These are phyloP conservation scores for Drosophila murphyi DNA, from an alignment of 1,140 invertebrate species.

Conservation along the genomic window DNA sequence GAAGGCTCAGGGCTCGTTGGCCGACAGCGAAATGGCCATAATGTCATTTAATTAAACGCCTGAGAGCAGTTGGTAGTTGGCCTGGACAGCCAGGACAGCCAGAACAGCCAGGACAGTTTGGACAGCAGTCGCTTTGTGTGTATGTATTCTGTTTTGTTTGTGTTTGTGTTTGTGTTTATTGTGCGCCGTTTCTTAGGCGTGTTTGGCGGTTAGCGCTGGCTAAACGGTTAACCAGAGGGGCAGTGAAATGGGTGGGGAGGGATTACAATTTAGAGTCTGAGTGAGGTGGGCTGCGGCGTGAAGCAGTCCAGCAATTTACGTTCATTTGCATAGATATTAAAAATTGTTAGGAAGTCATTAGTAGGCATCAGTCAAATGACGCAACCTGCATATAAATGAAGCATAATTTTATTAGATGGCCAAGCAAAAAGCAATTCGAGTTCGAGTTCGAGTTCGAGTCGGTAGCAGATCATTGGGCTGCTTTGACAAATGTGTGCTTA, in stretches of 20 bases:
- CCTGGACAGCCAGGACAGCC: neutral
- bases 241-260: neutral
- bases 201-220: slow-evolving; percentile 60
- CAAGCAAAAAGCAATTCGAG: slow-evolving; percentile 30
- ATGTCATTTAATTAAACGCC: slow-evolving; percentile 83
- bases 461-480: slow-evolving; percentile 10
- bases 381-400: slow-evolving; percentile 82
- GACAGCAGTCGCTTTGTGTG: slow-evolving; percentile 5
- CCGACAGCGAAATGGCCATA: slow-evolving; percentile 60
- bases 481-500: slow-evolving; percentile 68
- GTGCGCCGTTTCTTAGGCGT: slow-evolving; percentile 42
- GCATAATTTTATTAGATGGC: slow-evolving; percentile 79
- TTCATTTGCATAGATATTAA: slow-evolving; percentile 83
- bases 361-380: slow-evolving; percentile 82
- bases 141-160: slow-evolving; percentile 23
- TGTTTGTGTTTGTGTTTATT: slow-evolving; percentile 19
- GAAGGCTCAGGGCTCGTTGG: slow-evolving; percentile 25
- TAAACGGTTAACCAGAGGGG: slow-evolving; percentile 77
- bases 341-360: slow-evolving; percentile 83
- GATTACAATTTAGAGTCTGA: neutral
- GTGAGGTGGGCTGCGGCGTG: slow-evolving; percentile 18
- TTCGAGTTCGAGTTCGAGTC: neutral
- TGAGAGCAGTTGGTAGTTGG: slow-evolving; percentile 70
- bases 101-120: neutral
- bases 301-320: slow-evolving; percentile 77